Evolutionary conservation across 2,113 vertebrate genomes (phyloP), one percentile per base, ranked within the genome.

Genomic region (Spermophilus dauricus): DNA sequence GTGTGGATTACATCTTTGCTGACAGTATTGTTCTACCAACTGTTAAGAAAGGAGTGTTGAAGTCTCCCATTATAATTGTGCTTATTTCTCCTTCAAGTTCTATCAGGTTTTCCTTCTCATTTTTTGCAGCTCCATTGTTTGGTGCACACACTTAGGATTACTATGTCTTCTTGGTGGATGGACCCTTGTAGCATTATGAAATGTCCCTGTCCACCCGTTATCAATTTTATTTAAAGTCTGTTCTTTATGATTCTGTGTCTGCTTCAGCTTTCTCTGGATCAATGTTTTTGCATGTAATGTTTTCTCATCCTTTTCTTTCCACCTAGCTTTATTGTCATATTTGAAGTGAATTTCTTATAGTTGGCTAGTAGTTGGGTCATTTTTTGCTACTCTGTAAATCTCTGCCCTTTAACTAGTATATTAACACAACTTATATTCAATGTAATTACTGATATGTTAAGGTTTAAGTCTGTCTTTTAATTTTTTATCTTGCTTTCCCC

Each of bases 231-330:
- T 58, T 58, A 56, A 53, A 20, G 18, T 72, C 30, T n/a, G 24
- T 77, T 34, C 65, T 63, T 3, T 48, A 56, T 67, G 45, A 80
- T 48, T 18, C 34, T 13, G 11, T 34, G 4, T 16, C 16, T 24
- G 18, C n/a, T 88, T 92, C 30, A 84, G 5, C 16, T 70, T 96
- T 84, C 28, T 84, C 88, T 61, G 56, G 42, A 72, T 67, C 91
- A 67, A 65, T 73, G n/a, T 9, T 67, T 81, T 67, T 83, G 16
- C 18, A 34, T 18, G 12, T 69, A 8, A 37, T 78, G 17, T 67
- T 63, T 78, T 80, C 8, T 34, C 8, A 32, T 48, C 8, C 17
- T 32, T 72, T 78, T n/a, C 16, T 78, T 94, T 81, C 53, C 56
- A 1, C 13, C 12, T 45, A 61, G 67, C 13, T 37, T 45, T 20